Percentiles rank a stretch among this genome's conserved stretches.
Evolutionary conservation across 1,140 invertebrate genomes (phyloP).

Genomic region (Aphis craccivora): DNA sequence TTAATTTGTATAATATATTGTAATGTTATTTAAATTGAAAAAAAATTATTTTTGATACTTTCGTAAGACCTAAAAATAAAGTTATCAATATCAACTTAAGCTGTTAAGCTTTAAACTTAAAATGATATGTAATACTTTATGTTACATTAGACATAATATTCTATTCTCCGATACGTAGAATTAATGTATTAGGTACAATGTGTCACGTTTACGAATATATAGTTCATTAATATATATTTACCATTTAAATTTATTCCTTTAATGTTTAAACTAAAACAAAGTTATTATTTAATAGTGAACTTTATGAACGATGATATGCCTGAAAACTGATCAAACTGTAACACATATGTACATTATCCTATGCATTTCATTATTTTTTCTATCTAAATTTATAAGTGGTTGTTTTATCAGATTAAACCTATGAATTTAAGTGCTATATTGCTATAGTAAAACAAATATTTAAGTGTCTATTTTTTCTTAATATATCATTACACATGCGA

Average conservation of each 20-base stretch:
- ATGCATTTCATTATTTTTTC: neutral
- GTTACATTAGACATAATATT: neutral
- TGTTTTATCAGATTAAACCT: neutral
- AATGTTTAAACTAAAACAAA: neutral
- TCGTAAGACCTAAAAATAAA: neutral
- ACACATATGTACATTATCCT: neutral
- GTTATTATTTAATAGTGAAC: neutral
- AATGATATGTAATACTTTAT: neutral
- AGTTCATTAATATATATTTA: neutral
- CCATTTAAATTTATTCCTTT: neutral
- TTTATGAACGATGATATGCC: neutral
- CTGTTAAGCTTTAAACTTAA: no score
- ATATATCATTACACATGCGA: neutral
- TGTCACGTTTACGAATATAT: neutral
- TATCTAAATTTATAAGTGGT: constrained; percentile 2
- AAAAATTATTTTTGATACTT: neutral
- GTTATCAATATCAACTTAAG: neutral
- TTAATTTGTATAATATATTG: neutral
- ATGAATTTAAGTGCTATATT: neutral
- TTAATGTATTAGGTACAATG: neutral
- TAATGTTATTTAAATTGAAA: neutral
- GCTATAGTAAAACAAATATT: neutral
- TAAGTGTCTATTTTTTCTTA: neutral
- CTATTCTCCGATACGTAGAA: neutral
- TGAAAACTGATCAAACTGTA: neutral